Conservation (phyloP, 37 sponge, comb jelly and placozoan species). For the Lycopodina hypogea region DNA sequence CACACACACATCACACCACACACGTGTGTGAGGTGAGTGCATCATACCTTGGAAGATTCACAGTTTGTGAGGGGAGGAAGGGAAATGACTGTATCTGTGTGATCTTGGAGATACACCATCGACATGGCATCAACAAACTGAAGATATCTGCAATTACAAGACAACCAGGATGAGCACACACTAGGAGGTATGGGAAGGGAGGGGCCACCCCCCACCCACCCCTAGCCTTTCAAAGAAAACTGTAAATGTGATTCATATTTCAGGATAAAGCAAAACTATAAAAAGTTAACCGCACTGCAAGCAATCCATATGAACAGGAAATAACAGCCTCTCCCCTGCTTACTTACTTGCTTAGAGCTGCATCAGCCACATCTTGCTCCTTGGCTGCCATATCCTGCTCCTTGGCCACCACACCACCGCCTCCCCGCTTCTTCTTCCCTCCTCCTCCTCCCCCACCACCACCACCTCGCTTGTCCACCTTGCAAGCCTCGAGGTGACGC, state of each 20-base stretch:
- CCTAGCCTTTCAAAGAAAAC: too few relatives aligned
- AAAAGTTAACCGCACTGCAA: too few relatives aligned
- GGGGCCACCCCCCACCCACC: too few relatives aligned
- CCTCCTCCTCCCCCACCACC: constrained; percentile 35
- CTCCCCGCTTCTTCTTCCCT: constrained; percentile 10
- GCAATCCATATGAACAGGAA: too few relatives aligned
- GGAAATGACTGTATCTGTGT: constrained; percentile 62
- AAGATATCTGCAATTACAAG: constrained; percentile 49
- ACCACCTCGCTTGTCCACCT: constrained; percentile 34
- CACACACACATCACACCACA: too few relatives aligned
- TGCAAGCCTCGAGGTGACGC: constrained; percentile 52
- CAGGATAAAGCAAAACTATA: too few relatives aligned
- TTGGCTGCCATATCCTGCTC: constrained; percentile 1
- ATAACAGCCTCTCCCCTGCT: too few relatives aligned
- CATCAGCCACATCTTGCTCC: constrained; percentile 46
- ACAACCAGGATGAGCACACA: too few relatives aligned
- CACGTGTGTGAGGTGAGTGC: too few relatives aligned
- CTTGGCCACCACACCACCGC: not conserved
- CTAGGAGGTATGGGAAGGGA: too few relatives aligned
- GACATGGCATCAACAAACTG: constrained; percentile 49
- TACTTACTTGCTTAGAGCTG: constrained; percentile 77
- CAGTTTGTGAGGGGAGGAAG: constrained; percentile 90
- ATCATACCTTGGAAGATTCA: constrained; percentile 63
- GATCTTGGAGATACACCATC: constrained; percentile 66
- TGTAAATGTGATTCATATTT: too few relatives aligned